Base-by-base conservation (phyloP, 2,113 vertebrate genomes). In the Muntiacus reevesi region DNA sequence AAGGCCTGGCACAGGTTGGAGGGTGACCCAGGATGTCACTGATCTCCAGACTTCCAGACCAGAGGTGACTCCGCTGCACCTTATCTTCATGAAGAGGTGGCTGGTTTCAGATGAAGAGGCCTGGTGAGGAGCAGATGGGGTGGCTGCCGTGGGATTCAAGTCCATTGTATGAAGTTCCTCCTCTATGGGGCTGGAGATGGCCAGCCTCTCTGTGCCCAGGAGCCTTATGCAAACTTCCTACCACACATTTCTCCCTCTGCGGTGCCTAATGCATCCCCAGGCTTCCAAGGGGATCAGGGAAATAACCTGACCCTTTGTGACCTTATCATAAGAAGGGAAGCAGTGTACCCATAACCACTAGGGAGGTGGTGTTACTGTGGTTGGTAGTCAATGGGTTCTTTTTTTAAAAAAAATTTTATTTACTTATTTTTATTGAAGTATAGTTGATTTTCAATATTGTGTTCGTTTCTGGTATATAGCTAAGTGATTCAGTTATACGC, bases 121-220 rank as follows among this genome's bases (percentile, higher is more conserved):
- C 50, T 0, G 27, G 6, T 5, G 8, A 45, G 33, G 47, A 16
- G 4, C 19, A 15, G 27, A 8, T 50, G 27, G 55, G 27, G 52
- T 3, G 12, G 10, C 67, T 14, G 36, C 82, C 16, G 2, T 0
- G 2, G 1, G 7, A 54, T 12, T 1, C 4, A 33, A 33, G 86
- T 59, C 52, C 23, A 3, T 2, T 3, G 25, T 19, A 40, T 28
- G 90, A 55, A 8, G 19, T 8, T 16, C 16, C 12, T 64, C 40
- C 33, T 89, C 23, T 40, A 6, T 14, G 57, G 30, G 17, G 7
- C 13, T 50, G 9, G 23, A 11, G 6, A 36, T 36, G 55, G 78
- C 82, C 12, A 45, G 52, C 55, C 43, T 76, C 40, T 59, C 7
- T 54, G 28, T 64, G 6, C 40, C 55, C 40, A 67, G 78, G 27